These are phyloP conservation scores for Melipona quadrifasciata DNA, from an alignment of 1,140 invertebrate genomes.

Conservation along the genomic window DNA sequence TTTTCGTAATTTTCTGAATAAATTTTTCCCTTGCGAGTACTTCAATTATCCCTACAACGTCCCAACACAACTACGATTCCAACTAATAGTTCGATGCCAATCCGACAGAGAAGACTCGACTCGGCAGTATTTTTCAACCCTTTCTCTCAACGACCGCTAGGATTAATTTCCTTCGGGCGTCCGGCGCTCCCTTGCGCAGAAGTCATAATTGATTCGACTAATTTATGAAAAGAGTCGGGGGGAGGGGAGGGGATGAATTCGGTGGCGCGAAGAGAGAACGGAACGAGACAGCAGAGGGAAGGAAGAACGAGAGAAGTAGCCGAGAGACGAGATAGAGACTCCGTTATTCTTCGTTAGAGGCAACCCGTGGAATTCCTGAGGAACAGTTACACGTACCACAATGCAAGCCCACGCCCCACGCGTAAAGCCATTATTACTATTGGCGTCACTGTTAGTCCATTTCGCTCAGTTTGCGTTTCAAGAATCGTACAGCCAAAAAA, in stretches of 20 bases:
- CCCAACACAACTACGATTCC: too few relatives aligned
- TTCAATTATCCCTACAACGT: too few relatives aligned
- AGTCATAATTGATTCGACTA: slow-evolving; percentile 34
- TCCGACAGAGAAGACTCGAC: neutral
- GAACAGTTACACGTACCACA: slow-evolving; percentile 38
- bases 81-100: too few relatives aligned
- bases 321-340: neutral
- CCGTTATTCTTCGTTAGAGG: slow-evolving; percentile 24
- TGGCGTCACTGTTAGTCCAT: slow-evolving; percentile 33
- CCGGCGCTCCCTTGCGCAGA: neutral
- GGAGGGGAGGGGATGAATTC: neutral
- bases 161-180: slow-evolving; percentile 11
- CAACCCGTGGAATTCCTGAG: slow-evolving; percentile 33
- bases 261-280: neutral
- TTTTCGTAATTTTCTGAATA: too few relatives aligned
- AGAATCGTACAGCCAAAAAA: neutral
- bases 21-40: too few relatives aligned
- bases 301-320: neutral
- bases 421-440: slow-evolving; percentile 46
- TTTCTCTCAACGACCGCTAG: neutral
- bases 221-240: slow-evolving; percentile 15
- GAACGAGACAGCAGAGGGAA: neutral
- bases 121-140: neutral
- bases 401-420: slow-evolving; percentile 19
- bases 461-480: slow-evolving; percentile 13